Conservation (phyloP, 2,113 vertebrate genomes). For the Ctenomys sociabilis region DNA sequence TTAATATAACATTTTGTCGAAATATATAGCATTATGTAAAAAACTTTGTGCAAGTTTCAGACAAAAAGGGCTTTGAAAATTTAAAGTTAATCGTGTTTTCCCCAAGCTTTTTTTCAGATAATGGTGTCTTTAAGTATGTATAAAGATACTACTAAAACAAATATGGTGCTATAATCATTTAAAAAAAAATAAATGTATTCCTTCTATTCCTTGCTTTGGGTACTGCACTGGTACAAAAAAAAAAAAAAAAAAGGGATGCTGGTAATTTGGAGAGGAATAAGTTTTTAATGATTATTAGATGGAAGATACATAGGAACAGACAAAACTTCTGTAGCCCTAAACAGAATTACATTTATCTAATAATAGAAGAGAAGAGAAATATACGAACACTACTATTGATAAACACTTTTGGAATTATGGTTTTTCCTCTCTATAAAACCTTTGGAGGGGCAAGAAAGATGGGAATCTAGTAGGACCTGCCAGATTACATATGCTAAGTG, state of each 20-base stretch:
- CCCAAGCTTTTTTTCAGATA: constrained; percentile 40
- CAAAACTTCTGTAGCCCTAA: background rate
- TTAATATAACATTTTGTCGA: constrained; percentile 25
- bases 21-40: background rate
- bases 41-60: background rate
- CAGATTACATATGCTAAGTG: background rate
- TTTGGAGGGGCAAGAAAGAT: background rate
- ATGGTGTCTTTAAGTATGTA: background rate
- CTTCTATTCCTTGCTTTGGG: no score
- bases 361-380: background rate
- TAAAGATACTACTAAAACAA: constrained; percentile 31
- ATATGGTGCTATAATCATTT: background rate
- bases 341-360: background rate
- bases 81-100: constrained; percentile 26
- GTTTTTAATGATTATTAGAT: constrained; percentile 35
- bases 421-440: background rate
- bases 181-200: constrained; percentile 17
- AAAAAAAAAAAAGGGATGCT: background rate
- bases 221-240: background rate
- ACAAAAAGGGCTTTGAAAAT: background rate
- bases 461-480: background rate
- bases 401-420: constrained; percentile 22
- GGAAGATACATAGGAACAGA: background rate
- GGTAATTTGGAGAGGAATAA: background rate
- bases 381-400: background rate